Evolutionary conservation across 2,113 vertebrate genomes (phyloP).

Genomic region (Scopus umbretta): DNA sequence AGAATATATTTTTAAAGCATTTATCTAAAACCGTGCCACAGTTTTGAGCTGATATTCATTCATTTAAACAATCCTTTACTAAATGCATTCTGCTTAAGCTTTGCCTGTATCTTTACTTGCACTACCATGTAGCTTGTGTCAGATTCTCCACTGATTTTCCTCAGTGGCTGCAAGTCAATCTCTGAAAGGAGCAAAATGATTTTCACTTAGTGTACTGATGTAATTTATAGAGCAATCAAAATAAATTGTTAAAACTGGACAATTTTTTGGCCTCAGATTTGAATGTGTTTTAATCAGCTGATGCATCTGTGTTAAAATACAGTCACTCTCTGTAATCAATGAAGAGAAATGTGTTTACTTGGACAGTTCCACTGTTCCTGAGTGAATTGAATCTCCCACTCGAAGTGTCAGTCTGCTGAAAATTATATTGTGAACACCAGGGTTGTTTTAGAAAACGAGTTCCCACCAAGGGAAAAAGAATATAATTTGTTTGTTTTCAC

Average conservation of each 20-base stretch:
- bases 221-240: not conserved
- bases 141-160: not conserved
- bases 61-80: not conserved
- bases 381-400: not conserved
- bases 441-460: not conserved
- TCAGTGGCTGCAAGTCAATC: not conserved
- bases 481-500: not conserved
- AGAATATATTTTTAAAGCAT: not conserved
- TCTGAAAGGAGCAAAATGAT: not conserved
- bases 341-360: not conserved
- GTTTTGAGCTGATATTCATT: not conserved
- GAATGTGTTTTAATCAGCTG: not conserved
- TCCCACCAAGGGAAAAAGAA: not conserved
- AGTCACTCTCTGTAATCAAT: not conserved
- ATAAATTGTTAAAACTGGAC: not conserved
- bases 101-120: not conserved
- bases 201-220: not conserved
- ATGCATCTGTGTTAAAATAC: not conserved
- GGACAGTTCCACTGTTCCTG: not conserved
- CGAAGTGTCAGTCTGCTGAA: not conserved
- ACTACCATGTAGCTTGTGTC: not conserved
- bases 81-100: not conserved
- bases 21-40: not conserved
- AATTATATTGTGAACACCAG: not conserved
- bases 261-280: not conserved